Evolutionary conservation across 2,113 vertebrate genomes (phyloP).

Genomic region (Oreochromis tanganicae): DNA sequence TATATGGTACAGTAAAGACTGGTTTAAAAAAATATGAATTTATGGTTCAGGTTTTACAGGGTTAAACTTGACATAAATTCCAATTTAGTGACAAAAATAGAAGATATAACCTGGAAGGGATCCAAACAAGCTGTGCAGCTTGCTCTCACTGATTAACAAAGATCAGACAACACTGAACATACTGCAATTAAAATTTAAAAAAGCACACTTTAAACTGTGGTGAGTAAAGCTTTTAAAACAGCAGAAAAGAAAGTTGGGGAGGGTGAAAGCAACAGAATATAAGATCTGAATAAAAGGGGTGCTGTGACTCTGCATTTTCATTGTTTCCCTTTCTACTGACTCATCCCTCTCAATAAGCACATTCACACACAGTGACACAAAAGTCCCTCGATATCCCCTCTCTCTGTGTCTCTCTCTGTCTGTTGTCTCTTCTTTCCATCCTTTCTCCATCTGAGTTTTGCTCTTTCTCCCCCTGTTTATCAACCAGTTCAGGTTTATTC

Average conservation of each 20-base stretch:
- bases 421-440: not conserved
- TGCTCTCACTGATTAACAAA: not conserved
- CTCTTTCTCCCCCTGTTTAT: not conserved
- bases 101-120: not conserved
- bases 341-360: slow-evolving; percentile 45
- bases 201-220: not conserved
- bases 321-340: slow-evolving; percentile 62
- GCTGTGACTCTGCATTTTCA: slow-evolving; percentile 64
- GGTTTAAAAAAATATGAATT: not conserved
- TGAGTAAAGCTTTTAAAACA: not conserved
- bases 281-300: not conserved
- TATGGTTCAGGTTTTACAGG: not conserved
- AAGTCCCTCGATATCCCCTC: not conserved
- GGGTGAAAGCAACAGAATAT: not conserved
- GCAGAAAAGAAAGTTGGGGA: not conserved
- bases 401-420: not conserved
- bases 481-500: not conserved
- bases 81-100: not conserved
- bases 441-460: not conserved
- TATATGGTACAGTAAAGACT: not conserved
- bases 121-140: not conserved
- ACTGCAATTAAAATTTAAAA: not conserved
- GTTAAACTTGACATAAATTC: not conserved
- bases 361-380: slow-evolving; percentile 28
- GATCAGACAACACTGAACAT: not conserved